Conservation (phyloP, 2,888 invertebrate genomes). For the Drosophila pegasa region DNA sequence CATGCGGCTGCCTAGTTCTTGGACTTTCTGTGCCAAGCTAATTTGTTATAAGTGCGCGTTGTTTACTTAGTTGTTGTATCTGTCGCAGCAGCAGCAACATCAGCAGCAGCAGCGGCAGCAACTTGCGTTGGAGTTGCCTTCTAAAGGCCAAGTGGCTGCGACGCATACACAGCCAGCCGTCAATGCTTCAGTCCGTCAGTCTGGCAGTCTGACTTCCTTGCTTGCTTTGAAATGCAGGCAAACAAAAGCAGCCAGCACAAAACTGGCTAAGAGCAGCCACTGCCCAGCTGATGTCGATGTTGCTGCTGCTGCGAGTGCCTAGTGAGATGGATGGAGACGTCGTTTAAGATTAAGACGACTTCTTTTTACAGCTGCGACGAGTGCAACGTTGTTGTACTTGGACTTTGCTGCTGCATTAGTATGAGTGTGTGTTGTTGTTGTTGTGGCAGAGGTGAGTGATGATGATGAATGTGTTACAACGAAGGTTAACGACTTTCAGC, state of each 20-base stretch:
- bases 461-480: slow-evolving; percentile 82
- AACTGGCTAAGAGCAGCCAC: slow-evolving; percentile 74
- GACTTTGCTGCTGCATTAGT: slow-evolving; percentile 44
- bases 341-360: slow-evolving; percentile 82
- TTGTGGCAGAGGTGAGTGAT: slow-evolving; percentile 73
- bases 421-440: slow-evolving; percentile 42
- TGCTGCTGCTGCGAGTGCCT: slow-evolving; percentile 45
- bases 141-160: slow-evolving; percentile 56
- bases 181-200: slow-evolving; percentile 59
- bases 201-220: slow-evolving; percentile 65
- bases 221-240: slow-evolving; percentile 74
- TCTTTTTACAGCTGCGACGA: slow-evolving; percentile 75
- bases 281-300: slow-evolving; percentile 58
- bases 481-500: slow-evolving; percentile 82
- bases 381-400: slow-evolving; percentile 52
- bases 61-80: slow-evolving; percentile 60
- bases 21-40: slow-evolving; percentile 66
- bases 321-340: slow-evolving; percentile 79
- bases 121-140: slow-evolving; percentile 55
- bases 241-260: slow-evolving; percentile 56
- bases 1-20: slow-evolving; percentile 39
- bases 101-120: slow-evolving; percentile 44
- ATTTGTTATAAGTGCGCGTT: slow-evolving; percentile 65
- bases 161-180: slow-evolving; percentile 31
- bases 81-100: slow-evolving; percentile 54